Percentiles rank a stretch among this genome's conserved stretches.
Evolutionary conservation across 2,797 vertebrate genomes (phyloP).

Genomic region (Aratinga solstitialis): DNA sequence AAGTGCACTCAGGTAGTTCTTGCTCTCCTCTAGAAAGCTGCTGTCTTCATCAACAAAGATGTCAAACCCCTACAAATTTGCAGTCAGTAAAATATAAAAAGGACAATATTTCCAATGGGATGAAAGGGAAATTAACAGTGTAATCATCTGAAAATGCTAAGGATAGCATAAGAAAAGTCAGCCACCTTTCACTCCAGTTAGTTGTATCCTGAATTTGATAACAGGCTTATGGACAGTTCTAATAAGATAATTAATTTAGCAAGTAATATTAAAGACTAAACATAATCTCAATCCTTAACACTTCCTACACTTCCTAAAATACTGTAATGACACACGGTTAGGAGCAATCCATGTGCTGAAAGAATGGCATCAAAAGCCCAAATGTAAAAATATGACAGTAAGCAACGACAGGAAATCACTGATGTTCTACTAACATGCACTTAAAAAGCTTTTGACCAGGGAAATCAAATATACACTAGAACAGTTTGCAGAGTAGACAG

Average conservation of each 20-base stretch:
- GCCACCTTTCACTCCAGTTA: not conserved
- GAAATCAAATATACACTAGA: not conserved
- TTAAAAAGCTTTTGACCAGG: not conserved
- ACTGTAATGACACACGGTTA: not conserved
- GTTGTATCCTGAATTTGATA: not conserved
- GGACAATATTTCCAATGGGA: fast-evolving
- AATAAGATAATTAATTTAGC: not conserved
- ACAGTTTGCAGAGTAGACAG: not conserved
- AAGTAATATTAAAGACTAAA: not conserved
- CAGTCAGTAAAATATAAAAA: not conserved
- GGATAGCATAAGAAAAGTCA: not conserved
- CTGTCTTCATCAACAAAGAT: not conserved
- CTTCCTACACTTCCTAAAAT: not conserved
- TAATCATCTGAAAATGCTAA: not conserved
- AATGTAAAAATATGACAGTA: not conserved
- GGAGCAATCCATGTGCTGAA: not conserved
- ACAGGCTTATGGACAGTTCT: not conserved
- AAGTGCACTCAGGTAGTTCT: not conserved
- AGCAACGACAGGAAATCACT: not conserved
- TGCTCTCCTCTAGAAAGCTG: not conserved
- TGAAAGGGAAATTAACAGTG: not conserved
- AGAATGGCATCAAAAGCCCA: not conserved
- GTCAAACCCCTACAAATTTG: not conserved
- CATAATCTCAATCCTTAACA: not conserved
- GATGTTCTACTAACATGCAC: not conserved